These are phyloP conservation scores for Gryllus longicercus DNA, from an alignment of 2,888 invertebrate genomes.

Conservation along the genomic window DNA sequence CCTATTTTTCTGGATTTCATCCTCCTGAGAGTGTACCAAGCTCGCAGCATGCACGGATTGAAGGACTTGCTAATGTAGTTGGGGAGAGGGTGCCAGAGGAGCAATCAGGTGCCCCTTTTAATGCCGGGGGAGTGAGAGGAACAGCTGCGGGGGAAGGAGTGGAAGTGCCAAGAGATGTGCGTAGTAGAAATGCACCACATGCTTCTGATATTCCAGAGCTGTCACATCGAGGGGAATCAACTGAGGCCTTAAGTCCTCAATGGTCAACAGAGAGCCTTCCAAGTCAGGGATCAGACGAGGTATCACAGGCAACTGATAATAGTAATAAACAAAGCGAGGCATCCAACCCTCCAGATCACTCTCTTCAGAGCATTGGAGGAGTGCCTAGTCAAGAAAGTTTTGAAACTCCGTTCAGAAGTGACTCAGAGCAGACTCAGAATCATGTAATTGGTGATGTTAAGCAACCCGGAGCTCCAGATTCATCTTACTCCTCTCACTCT, in stretches of 20 bases:
- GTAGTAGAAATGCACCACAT: background rate
- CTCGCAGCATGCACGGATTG: background rate
- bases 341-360: background rate
- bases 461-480: background rate
- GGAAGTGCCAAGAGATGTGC: background rate
- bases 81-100: background rate
- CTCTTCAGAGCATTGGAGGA: background rate
- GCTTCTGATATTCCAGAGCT: background rate
- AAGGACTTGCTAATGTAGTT: background rate
- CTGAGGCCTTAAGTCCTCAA: conserved; percentile 48
- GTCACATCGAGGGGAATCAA: background rate
- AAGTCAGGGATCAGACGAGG: conserved; percentile 64
- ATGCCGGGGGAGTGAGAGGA: background rate
- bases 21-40: background rate
- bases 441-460: background rate
- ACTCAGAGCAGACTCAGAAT: background rate
- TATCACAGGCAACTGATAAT: conserved; percentile 50
- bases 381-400: background rate
- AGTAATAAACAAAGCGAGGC: conserved; percentile 54
- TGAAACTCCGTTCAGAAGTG: background rate
- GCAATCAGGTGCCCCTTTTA: background rate
- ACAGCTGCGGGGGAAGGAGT: background rate
- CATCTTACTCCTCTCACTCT: background rate
- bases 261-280: conserved; percentile 66
- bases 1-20: background rate